Conservation (phyloP, 1,140 invertebrate genomes). For the Trichonephila clavipes region DNA sequence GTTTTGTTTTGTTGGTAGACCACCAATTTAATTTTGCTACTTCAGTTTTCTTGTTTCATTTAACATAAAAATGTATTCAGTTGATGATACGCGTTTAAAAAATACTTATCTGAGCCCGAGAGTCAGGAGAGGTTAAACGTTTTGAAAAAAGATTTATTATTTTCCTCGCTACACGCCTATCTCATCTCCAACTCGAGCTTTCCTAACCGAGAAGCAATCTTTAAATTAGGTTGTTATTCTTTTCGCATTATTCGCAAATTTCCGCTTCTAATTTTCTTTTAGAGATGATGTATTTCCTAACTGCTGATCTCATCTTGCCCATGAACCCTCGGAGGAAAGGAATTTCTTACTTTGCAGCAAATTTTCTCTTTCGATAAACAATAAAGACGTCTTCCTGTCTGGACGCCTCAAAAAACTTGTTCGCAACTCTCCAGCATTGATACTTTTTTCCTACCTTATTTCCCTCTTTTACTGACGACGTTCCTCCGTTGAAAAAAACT, state of each 20-base stretch:
- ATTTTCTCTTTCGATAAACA: slow-evolving; percentile 25
- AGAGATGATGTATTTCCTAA: slow-evolving; percentile 41
- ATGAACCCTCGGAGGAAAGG: slow-evolving; percentile 31
- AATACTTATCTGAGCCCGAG: neutral
- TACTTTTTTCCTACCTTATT: slow-evolving; percentile 1
- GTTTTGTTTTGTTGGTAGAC: too few species aligned
- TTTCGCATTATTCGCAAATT: slow-evolving; percentile 14
- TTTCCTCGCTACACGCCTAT: neutral
- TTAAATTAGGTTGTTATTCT: slow-evolving; percentile 10
- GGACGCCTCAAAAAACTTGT: neutral
- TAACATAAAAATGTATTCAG: neutral
- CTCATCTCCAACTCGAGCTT: neutral
- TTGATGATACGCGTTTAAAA: neutral
- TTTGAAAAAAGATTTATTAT: neutral
- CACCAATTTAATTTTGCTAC: too few species aligned
- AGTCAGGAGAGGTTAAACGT: slow-evolving; percentile 10
- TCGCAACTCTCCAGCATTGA: slow-evolving; percentile 6
- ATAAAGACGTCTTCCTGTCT: slow-evolving; percentile 23
- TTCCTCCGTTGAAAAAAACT: neutral
- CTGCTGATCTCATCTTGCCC: slow-evolving; percentile 49
- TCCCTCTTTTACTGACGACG: neutral
- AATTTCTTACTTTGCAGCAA: neutral
- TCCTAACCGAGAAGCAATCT: neutral
- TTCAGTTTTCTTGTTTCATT: neutral
- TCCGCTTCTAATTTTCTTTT: slow-evolving; percentile 44